phyloP scores from a whole-genome alignment of 2,797 vertebrate species.

The Aulostomus chinensis region DNA sequence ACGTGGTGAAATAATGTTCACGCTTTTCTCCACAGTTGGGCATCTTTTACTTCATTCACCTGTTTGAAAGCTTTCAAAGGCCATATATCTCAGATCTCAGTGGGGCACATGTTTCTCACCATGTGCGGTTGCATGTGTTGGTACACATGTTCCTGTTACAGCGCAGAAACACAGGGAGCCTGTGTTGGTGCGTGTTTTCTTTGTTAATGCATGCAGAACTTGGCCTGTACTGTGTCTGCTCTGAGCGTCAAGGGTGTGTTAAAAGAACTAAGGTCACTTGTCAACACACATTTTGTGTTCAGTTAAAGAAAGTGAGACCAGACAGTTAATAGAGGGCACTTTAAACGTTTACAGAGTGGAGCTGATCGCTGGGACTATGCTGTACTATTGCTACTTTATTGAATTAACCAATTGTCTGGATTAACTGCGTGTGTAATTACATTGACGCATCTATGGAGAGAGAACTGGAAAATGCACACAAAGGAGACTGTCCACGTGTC shows the following conservation, averaged over 20 bases:
- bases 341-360: background rate
- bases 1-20: slow-evolving; percentile 32
- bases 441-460: background rate
- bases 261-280: slow-evolving; percentile 7
- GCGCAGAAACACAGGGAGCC: slow-evolving; percentile 9
- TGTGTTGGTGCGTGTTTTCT: background rate
- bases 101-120: slow-evolving; percentile 45
- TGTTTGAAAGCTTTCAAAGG: slow-evolving; percentile 61
- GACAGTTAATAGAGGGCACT: background rate
- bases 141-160: slow-evolving; percentile 50
- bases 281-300: no score
- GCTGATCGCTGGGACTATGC: no score
- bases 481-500: no score
- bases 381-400: no score
- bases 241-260: slow-evolving; percentile 5
- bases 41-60: slow-evolving; percentile 32
- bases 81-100: slow-evolving; percentile 64
- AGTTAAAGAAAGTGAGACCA: no score
- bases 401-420: no score
- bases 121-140: slow-evolving; percentile 54
- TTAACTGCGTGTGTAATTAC: no score
- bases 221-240: background rate
- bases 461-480: background rate
- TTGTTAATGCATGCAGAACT: slow-evolving; percentile 10
- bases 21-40: slow-evolving; percentile 38